Evolutionary conservation across 2,113 vertebrate genomes (phyloP).

Genomic region (Sciurus niger): DNA sequence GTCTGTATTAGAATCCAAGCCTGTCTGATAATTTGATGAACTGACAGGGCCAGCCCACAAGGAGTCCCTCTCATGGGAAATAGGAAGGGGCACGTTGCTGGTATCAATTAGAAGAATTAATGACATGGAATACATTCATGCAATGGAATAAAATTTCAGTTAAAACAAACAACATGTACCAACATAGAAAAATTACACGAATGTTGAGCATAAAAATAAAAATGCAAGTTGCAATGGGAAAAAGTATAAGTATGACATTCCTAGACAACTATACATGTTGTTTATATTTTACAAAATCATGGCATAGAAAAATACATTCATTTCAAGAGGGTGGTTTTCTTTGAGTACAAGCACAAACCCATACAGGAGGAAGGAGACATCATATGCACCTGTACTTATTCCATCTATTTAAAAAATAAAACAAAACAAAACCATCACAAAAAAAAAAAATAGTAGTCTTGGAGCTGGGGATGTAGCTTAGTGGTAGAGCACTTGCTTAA

Average conservation of each 20-base stretch:
- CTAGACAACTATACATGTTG: background rate
- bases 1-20: background rate
- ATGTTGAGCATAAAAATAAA: background rate
- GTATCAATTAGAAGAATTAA: background rate
- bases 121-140: background rate
- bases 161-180: slow-evolving; percentile 22
- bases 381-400: background rate
- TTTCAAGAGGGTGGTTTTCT: slow-evolving; percentile 16
- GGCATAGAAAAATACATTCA: background rate
- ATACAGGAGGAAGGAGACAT: background rate
- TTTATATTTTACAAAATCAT: background rate
- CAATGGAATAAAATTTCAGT: background rate
- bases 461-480: background rate
- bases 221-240: background rate
- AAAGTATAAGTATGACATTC: background rate
- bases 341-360: background rate
- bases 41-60: background rate
- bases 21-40: background rate
- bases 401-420: background rate
- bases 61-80: background rate
- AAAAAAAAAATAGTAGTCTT: background rate
- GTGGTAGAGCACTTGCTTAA: background rate
- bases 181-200: background rate
- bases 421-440: background rate
- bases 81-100: background rate